Evolutionary conservation across 2,113 vertebrate species (phyloP), one percentile per base, ranked within the genome.

Genomic region (Antechinus stuartii): DNA sequence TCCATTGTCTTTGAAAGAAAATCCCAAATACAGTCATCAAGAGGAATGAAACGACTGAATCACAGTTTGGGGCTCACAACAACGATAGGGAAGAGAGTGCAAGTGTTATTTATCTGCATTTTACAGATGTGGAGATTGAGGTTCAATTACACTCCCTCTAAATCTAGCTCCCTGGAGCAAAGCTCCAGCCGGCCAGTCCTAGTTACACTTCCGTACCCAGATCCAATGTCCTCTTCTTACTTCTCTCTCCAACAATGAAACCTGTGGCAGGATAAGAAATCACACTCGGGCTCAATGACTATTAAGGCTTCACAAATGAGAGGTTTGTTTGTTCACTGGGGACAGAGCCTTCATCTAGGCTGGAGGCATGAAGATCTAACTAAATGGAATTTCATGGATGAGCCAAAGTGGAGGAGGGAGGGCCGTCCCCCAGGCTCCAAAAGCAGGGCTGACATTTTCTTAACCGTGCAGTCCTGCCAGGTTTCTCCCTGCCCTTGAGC

Each of bases 31-130:
- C 0, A 30, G 12, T 35, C 61, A 68, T 1, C 3, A 68, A 68
- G 30, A n/a, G 30, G 47, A 47, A 47, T 47, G 61, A 35, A 3
- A 16, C 2, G 4, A 35, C 30, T 68, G 30, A 68, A 68, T 68
- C 35, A 16, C 61, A 35, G n/a, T 84, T 42, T 84, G 19, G 8
- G 42, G 35, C 19, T 84, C 16, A 23, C n/a, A 42, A 22, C 68
- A 42, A 42, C 0, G 6, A 3, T 5, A 0, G 19, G n/a, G 68
- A 42, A 84, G 68, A 23, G 22, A 42, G n/a, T 42, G 0, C 19
- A 8, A 84, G 6, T 84, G 27, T 35, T 35, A 10, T 14, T 57
- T 68, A n/a, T 76, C 61, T 1, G 14, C 14, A 19, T 4, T 76
- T 76, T 19, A 5, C 14, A 84, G 68, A 84, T 42, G n/a, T 23